Evolutionary conservation across 2,113 vertebrate genomes (phyloP).

Genomic region (Plestiodon gilberti): DNA sequence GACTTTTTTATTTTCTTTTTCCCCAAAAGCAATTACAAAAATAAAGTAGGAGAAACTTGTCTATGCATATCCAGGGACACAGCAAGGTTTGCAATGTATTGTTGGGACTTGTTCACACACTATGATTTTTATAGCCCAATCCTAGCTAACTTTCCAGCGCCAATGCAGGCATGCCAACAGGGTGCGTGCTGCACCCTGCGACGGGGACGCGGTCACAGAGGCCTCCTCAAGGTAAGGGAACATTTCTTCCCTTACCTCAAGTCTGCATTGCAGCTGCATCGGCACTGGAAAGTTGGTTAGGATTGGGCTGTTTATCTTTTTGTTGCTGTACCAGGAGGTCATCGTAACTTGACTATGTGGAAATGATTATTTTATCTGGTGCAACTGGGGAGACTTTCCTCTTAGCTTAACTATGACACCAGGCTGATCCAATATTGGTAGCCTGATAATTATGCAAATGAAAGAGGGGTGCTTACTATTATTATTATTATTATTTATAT

Average conservation of each 20-base stretch:
- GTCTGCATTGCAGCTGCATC: too few species aligned
- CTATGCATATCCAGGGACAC: background rate
- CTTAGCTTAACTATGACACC: background rate
- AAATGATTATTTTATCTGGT: background rate
- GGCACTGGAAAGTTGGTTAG: too few species aligned
- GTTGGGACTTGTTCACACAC: background rate
- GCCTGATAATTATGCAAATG: background rate
- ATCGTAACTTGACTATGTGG: background rate
- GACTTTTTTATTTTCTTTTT: constrained; percentile 3
- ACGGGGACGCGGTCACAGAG: too few species aligned
- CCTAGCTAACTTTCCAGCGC: too few species aligned
- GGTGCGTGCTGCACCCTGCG: too few species aligned
- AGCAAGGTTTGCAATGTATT: background rate
- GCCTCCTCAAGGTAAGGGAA: too few species aligned
- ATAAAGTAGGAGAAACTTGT: background rate
- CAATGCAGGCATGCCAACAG: too few species aligned
- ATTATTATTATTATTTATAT: too few species aligned
- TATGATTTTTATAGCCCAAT: too few species aligned
- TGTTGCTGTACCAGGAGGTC: background rate
- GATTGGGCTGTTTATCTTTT: background rate
- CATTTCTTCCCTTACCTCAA: too few species aligned
- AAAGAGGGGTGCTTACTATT: background rate
- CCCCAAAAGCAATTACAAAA: background rate
- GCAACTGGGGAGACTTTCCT: background rate
- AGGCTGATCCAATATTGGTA: background rate